Base-by-base conservation (phyloP, 2,888 invertebrate genomes). In the Plebejus argus region DNA sequence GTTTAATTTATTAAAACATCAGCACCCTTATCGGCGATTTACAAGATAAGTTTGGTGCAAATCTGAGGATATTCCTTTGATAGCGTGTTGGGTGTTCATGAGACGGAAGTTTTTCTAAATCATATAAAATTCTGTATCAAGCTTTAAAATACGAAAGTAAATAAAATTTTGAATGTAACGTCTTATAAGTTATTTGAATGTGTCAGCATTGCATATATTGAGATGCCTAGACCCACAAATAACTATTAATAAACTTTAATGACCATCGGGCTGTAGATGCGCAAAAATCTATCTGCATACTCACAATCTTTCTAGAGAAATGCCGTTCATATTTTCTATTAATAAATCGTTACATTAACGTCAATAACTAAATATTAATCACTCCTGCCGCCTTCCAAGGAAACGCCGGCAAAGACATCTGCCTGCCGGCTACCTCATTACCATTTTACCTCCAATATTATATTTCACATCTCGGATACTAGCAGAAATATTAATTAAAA, bases 401-500 rank as follows among this genome's bases (percentile, higher is more conserved):
- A 71, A 39, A 71, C 20, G n/a, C 1, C 39, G n/a, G 35, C n/a
- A 33, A 35, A 70, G 72, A 49, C 80, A 76, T 78, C 79, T 80
- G 76, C 76, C 77, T 53, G 76, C 49, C 78, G 77, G 77, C 80
- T 81, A 77, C 79, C 74, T 78, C 81, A 85, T 86, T 86, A 82
- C 81, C 84, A 86, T 86, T 85, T 84, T 82, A 79, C 79, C 79
- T 82, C 82, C 81, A 83, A 83, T 83, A 83, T 85, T 83, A 82
- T 84, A 84, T 84, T 84, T 82, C 79, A 82, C 83, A 85, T 86
- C 85, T 82, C 82, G 82, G 83, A 83, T 83, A 84, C 83, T 81
- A 81, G 83, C 81, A 84, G 86, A 87, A 88, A 87, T 87, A 86
- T 86, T 88, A 86, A 87, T 87, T 88, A 86, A 86, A 85, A 82